Evolutionary conservation across 2,888 invertebrate species (phyloP).

Genomic region (Ormyrus nitidulus): DNA sequence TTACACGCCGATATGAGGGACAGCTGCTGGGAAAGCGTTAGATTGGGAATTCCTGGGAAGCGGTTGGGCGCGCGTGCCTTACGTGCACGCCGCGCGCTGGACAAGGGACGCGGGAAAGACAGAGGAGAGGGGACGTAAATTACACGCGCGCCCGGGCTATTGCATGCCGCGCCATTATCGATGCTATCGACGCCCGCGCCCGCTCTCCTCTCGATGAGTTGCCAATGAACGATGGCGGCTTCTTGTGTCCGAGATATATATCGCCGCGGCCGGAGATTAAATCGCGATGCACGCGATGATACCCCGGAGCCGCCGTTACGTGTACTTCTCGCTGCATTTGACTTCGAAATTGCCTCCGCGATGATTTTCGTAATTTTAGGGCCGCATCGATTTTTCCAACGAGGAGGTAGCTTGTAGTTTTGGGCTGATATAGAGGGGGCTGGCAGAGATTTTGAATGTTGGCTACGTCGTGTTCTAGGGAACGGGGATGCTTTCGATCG

Average conservation of each 20-base stretch:
- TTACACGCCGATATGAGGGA: conserved; percentile 17
- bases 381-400: conserved; percentile 6
- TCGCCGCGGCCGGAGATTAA: too few relatives aligned
- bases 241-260: conserved; percentile 28
- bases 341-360: conserved; percentile 45
- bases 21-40: conserved; percentile 1
- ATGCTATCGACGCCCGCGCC: conserved; percentile 28
- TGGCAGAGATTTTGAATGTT: too few relatives aligned
- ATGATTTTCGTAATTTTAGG: conserved; percentile 33
- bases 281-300: not conserved
- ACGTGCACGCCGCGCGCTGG: conserved; percentile 9
- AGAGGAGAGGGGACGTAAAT: conserved; percentile 21
- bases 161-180: conserved; percentile 35
- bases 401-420: conserved; percentile 2
- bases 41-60: conserved; percentile 44
- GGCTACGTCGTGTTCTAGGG: too few relatives aligned
- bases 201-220: conserved; percentile 24
- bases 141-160: conserved; percentile 15
- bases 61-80: conserved; percentile 13
- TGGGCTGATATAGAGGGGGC: not conserved
- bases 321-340: conserved; percentile 15
- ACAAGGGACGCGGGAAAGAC: not conserved
- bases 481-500: not conserved
- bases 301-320: not conserved
- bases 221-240: conserved; percentile 37